Percentiles rank a stretch among this genome's conserved stretches.
Evolutionary conservation across 2,113 vertebrate species (phyloP).

Genomic region (Corythaeola cristata): DNA sequence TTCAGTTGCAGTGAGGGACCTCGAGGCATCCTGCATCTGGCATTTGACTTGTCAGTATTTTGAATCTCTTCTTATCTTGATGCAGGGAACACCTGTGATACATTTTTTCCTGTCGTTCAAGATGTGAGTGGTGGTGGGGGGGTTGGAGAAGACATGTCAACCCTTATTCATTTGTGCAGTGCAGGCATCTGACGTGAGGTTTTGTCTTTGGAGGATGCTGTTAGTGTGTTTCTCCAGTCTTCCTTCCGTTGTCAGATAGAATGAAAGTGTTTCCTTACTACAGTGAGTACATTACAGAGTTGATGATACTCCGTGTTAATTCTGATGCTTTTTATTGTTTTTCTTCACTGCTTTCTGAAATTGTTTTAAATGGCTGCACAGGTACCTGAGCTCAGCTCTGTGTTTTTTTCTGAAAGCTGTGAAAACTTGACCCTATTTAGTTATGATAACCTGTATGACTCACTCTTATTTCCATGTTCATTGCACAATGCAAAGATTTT

Average conservation of each 20-base stretch:
- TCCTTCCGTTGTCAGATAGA: background rate
- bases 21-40: background rate
- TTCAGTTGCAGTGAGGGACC: background rate
- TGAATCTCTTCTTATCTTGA: background rate
- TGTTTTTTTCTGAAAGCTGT: background rate
- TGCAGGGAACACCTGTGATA: too few relatives aligned
- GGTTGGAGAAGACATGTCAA: background rate
- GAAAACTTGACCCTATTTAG: background rate
- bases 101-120: background rate
- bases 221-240: background rate
- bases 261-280: background rate
- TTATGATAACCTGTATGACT: background rate
- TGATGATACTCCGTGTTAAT: background rate
- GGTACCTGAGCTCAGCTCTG: background rate
- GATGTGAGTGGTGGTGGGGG: background rate
- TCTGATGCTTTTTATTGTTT: background rate
- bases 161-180: background rate
- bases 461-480: background rate
- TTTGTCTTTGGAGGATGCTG: background rate
- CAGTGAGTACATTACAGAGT: background rate
- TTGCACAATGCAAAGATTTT: background rate
- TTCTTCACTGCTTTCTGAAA: background rate
- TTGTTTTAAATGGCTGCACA: background rate
- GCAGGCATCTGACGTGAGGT: too few relatives aligned
- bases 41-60: background rate